Evolutionary conservation across 64 coral and sea anemone species (phyloP).

Genomic region (Hydrozoanthus tunicans): DNA sequence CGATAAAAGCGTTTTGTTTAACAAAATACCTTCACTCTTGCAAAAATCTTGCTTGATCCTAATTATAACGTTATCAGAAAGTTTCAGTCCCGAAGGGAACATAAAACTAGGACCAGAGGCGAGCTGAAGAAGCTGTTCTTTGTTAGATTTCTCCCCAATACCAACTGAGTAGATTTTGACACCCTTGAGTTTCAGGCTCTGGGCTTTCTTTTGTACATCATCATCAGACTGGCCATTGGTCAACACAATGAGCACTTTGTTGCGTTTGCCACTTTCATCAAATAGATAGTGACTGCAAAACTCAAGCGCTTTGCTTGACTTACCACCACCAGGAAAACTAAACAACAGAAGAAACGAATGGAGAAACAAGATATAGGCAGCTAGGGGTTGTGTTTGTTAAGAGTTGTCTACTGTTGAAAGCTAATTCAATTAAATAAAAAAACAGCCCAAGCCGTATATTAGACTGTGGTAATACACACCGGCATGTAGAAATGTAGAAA

Average conservation of each 20-base stretch:
- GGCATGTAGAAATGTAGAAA: no score
- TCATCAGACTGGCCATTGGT: slow-evolving; percentile 18
- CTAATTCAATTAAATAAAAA: no score
- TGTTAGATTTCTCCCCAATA: slow-evolving; percentile 14
- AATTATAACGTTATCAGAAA: slow-evolving; percentile 24
- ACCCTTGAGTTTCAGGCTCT: slow-evolving; percentile 31
- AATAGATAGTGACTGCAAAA: slow-evolving; percentile 42
- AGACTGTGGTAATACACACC: no score
- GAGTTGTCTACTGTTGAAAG: no score
- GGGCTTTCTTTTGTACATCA: slow-evolving; percentile 52
- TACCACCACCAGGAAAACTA: slow-evolving; percentile 16
- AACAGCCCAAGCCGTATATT: no score
- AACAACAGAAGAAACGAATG: not conserved
- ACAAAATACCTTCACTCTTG: not conserved
- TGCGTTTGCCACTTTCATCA: slow-evolving; percentile 27
- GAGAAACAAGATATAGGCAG: no score
- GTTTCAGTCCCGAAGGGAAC: slow-evolving; percentile 40
- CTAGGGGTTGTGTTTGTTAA: no score
- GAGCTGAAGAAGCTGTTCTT: slow-evolving; percentile 5
- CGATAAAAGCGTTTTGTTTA: no score
- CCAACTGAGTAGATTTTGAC: slow-evolving; percentile 43
- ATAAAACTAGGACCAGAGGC: slow-evolving; percentile 56
- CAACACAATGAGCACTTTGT: slow-evolving; percentile 42
- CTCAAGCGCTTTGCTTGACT: slow-evolving; percentile 21
- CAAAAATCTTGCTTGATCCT: slow-evolving; percentile 13